These are phyloP conservation scores for Sitobion miscanthi DNA, from an alignment of 1,140 invertebrate genomes.

Conservation along the genomic window DNA sequence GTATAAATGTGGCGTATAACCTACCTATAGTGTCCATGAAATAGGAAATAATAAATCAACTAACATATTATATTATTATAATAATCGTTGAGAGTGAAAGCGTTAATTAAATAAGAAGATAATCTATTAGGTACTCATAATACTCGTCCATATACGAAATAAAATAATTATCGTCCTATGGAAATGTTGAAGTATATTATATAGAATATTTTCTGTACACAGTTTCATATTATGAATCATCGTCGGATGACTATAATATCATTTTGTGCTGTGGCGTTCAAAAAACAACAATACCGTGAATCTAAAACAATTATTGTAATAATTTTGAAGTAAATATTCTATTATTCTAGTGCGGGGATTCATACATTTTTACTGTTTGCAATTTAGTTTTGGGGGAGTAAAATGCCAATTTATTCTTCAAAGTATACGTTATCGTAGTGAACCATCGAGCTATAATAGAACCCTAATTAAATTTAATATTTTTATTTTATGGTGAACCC, in stretches of 20 bases:
- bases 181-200: not conserved
- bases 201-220: not conserved
- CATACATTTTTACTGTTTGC: not conserved
- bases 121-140: not conserved
- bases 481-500: not conserved
- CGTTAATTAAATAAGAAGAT: not conserved
- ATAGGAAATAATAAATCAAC: constrained; percentile 33
- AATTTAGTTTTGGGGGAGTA: not conserved
- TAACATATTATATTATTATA: not conserved
- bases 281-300: not conserved
- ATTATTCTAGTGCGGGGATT: not conserved
- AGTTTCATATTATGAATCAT: not conserved
- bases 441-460: not conserved
- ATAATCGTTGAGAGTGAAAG: not conserved
- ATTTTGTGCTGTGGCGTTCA: not conserved
- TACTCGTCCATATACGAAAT: not conserved
- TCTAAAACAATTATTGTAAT: not conserved
- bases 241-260: no score
- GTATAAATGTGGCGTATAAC: not conserved
- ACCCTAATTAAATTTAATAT: not conserved
- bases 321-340: not conserved
- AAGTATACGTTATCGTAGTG: not conserved
- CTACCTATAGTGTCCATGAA: not conserved
- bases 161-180: not conserved
- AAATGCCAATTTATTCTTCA: not conserved